A percentile compares a stretch with the other conserved stretches of the same genome.
phyloP scores from a whole-genome alignment of 2,797 vertebrate genomes.

The Clamator glandarius region DNA sequence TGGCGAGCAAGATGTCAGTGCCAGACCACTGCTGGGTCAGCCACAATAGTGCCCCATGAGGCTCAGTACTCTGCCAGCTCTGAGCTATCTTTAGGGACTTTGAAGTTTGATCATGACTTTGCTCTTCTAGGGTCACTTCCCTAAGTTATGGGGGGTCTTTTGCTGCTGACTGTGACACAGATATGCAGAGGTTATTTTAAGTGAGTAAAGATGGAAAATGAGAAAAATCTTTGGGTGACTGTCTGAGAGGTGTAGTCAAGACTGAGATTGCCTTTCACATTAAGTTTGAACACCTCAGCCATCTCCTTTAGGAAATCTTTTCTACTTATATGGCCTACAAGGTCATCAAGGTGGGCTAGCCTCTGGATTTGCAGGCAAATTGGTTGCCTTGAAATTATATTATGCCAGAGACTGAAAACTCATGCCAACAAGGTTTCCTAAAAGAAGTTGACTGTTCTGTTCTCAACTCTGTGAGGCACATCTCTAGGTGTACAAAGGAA shows the following conservation, averaged over 20 bases:
- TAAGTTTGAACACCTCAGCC: neutral
- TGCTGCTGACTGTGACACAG: neutral
- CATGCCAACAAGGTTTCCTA: neutral
- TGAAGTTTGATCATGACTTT: neutral
- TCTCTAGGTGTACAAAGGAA: neutral
- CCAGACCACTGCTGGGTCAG: neutral
- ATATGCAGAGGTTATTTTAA: neutral
- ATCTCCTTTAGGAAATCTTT: neutral
- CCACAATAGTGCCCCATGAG: fast-evolving
- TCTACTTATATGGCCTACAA: neutral
- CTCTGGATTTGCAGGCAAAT: neutral
- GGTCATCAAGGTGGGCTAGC: neutral
- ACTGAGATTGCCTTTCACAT: neutral
- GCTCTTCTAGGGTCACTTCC: neutral
- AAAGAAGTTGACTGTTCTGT: neutral
- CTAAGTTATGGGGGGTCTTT: neutral
- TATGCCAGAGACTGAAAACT: neutral
- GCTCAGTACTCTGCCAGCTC: neutral
- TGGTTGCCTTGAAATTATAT: neutral
- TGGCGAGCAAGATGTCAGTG: fast-evolving
- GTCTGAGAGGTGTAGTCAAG: neutral
- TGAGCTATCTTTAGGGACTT: neutral
- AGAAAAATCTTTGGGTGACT: neutral
- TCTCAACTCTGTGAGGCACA: neutral
- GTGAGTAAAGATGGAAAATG: neutral